Conservation (phyloP, 2,113 vertebrate species). For the Malurus cyaneus region DNA sequence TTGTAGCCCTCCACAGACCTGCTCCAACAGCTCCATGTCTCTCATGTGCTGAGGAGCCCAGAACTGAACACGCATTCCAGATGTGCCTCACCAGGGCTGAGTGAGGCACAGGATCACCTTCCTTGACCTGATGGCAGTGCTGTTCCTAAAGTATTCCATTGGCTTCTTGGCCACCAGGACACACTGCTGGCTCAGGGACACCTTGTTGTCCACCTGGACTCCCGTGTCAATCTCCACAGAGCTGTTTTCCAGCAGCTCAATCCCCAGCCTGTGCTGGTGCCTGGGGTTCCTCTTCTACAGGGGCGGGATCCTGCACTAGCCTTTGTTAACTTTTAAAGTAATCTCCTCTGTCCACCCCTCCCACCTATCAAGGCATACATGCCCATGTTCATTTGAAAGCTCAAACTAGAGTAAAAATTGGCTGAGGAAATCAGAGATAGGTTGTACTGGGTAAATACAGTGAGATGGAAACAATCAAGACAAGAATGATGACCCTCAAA, state of each 20-base stretch:
- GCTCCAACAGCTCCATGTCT: background rate
- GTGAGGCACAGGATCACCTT: background rate
- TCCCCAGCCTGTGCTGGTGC: background rate
- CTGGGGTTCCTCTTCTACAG: background rate
- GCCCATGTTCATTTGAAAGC: background rate
- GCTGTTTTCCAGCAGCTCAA: background rate
- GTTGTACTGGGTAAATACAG: background rate
- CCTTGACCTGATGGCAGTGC: background rate
- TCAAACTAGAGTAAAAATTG: background rate
- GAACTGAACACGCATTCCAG: background rate
- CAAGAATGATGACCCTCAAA: background rate
- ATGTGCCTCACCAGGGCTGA: background rate
- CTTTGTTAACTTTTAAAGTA: background rate
- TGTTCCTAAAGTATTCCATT: fast-evolving
- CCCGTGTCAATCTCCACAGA: background rate
- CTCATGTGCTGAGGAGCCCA: background rate
- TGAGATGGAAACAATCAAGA: background rate
- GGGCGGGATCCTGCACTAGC: background rate
- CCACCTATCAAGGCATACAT: background rate
- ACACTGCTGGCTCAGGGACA: background rate
- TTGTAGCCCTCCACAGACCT: fast-evolving
- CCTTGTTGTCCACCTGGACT: background rate
- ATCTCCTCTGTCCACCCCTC: background rate
- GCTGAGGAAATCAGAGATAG: background rate
- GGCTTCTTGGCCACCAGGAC: background rate